Percentiles rank a stretch among this genome's conserved stretches.
Conservation (phyloP, 1,140 invertebrate species). For the Neodiprion fabricii region DNA sequence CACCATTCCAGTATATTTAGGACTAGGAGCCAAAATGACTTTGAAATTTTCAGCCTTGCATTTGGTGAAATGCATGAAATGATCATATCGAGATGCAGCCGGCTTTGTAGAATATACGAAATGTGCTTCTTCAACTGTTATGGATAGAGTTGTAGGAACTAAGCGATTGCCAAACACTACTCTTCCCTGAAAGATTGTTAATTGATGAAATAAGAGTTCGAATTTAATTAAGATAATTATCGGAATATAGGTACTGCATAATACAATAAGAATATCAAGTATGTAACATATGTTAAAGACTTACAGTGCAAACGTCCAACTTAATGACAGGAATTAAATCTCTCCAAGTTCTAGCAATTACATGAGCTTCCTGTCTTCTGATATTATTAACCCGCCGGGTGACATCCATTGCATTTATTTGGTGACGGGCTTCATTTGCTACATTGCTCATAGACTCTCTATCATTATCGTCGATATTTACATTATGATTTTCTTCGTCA, state of each 20-base stretch:
- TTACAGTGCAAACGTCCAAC: constrained; percentile 86
- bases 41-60: constrained; percentile 95
- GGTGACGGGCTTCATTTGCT: constrained; percentile 66
- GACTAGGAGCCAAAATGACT: constrained; percentile 91
- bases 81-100: constrained; percentile 88
- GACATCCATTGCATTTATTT: constrained; percentile 68
- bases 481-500: constrained; percentile 50
- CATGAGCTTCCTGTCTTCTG: constrained; percentile 58
- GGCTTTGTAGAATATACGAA: constrained; percentile 96
- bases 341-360: constrained; percentile 88
- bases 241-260: background rate
- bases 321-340: constrained; percentile 98
- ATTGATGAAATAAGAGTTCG: constrained; percentile 12
- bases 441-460: constrained; percentile 59
- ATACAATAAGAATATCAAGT: background rate
- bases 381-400: constrained; percentile 56
- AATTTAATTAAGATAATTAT: background rate
- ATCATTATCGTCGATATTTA: constrained; percentile 48
- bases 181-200: constrained; percentile 71
- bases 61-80: constrained; percentile 96
- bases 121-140: constrained; percentile 94
- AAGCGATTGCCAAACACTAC: constrained; percentile 96
- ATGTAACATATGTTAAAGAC: constrained; percentile 34
- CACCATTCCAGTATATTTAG: constrained; percentile 89
- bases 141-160: constrained; percentile 90